Evolutionary conservation across 2,797 vertebrate genomes (phyloP).

Genomic region (Mareca penelope): DNA sequence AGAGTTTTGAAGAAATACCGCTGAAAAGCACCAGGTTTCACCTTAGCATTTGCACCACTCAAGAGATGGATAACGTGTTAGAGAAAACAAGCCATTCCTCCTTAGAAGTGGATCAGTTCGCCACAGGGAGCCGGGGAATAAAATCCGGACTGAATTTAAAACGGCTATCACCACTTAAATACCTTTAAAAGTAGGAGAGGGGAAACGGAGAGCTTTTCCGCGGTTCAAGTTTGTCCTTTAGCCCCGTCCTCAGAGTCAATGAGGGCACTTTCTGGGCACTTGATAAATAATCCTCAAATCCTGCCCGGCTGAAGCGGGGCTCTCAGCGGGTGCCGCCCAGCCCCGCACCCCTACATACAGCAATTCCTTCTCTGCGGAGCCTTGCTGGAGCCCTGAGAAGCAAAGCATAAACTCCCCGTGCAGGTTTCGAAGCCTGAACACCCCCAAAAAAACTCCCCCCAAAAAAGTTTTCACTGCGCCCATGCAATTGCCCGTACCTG

Average conservation of each 20-base stretch:
- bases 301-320: neutral
- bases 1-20: slow-evolving; percentile 57
- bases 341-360: neutral
- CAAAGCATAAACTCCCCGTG: neutral
- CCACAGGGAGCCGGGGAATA: slow-evolving; percentile 51
- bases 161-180: neutral
- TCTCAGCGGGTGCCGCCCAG: neutral
- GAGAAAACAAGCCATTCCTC: slow-evolving; percentile 58
- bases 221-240: slow-evolving; percentile 3
- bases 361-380: neutral
- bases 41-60: slow-evolving; percentile 48
- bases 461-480: slow-evolving; percentile 7
- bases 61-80: slow-evolving; percentile 37
- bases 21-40: slow-evolving; percentile 46
- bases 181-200: slow-evolving; percentile 42
- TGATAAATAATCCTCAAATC: neutral
- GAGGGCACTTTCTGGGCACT: neutral
- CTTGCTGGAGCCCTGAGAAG: fast-evolving
- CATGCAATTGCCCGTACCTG: neutral
- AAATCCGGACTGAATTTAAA: slow-evolving; percentile 59
- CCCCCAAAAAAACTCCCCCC: neutral
- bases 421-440: neutral
- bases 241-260: slow-evolving; percentile 2
- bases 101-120: slow-evolving; percentile 53
- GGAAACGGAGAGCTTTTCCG: neutral